Conservation (phyloP, 2,797 vertebrate species). For the Hippocampus kuda region DNA sequence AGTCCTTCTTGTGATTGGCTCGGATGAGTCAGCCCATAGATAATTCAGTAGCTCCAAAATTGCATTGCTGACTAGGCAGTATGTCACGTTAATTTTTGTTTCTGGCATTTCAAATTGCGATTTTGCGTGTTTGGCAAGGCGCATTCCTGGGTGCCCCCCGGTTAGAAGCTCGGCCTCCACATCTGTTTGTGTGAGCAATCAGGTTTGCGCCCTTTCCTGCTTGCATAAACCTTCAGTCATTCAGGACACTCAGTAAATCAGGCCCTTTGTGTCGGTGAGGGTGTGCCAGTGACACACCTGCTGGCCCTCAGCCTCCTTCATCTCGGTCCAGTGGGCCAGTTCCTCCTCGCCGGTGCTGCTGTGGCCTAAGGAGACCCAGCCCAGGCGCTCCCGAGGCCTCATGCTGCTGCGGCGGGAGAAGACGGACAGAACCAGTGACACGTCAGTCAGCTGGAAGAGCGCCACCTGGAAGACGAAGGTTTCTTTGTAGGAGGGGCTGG, state of each 20-base stretch:
- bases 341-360: conserved; percentile 93
- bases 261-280: conserved; percentile 75
- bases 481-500: conserved; percentile 92
- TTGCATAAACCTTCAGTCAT: background rate
- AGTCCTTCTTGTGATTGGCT: too few species aligned
- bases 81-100: too few species aligned
- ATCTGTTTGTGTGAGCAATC: too few species aligned
- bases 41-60: too few species aligned
- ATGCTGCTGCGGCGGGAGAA: conserved; percentile 87
- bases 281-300: conserved; percentile 95
- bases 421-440: conserved; percentile 87
- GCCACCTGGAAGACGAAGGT: conserved; percentile 96
- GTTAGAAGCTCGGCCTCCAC: background rate
- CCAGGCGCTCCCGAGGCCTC: conserved; percentile 85
- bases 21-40: too few species aligned
- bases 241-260: background rate
- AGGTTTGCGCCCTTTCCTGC: too few species aligned
- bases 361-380: conserved; percentile 90
- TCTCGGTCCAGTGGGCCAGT: conserved; percentile 88
- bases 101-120: too few species aligned
- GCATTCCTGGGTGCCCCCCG: too few species aligned
- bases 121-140: too few species aligned
- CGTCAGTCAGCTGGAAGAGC: conserved; percentile 93
- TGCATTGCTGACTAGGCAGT: too few species aligned
- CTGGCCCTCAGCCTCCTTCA: conserved; percentile 91